These are phyloP conservation scores for Pangasianodon gigas DNA, from an alignment of 2,113 vertebrate species.

Conservation along the genomic window DNA sequence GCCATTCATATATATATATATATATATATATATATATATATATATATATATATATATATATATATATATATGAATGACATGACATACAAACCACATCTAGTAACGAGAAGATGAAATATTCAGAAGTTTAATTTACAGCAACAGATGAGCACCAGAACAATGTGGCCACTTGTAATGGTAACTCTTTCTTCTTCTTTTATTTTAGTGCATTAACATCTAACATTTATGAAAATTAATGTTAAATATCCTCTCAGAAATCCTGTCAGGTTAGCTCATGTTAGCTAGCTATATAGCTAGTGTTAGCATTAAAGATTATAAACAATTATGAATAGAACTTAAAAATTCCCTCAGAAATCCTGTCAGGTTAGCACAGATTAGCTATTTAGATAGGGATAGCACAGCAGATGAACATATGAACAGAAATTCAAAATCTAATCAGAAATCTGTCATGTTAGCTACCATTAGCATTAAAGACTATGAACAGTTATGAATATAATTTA, in stretches of 20 bases:
- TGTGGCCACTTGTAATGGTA: neutral
- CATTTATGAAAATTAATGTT: neutral
- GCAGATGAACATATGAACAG: neutral
- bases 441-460: neutral
- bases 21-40: no score
- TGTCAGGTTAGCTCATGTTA: neutral
- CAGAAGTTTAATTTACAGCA: neutral
- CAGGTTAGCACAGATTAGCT: neutral
- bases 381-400: neutral
- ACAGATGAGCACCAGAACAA: neutral
- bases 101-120: neutral
- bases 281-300: neutral
- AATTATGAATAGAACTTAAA: no score
- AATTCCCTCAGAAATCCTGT: neutral
- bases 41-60: no score
- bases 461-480: neutral
- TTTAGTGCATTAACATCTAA: neutral
- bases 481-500: neutral
- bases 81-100: neutral
- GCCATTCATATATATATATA: no score
- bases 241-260: neutral
- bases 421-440: neutral
- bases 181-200: neutral
- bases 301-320: neutral
- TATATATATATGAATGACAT: no score